Evolutionary conservation across 2,888 invertebrate genomes (phyloP), one percentile per base, ranked within the genome.

Genomic region (Plebejus anna): DNA sequence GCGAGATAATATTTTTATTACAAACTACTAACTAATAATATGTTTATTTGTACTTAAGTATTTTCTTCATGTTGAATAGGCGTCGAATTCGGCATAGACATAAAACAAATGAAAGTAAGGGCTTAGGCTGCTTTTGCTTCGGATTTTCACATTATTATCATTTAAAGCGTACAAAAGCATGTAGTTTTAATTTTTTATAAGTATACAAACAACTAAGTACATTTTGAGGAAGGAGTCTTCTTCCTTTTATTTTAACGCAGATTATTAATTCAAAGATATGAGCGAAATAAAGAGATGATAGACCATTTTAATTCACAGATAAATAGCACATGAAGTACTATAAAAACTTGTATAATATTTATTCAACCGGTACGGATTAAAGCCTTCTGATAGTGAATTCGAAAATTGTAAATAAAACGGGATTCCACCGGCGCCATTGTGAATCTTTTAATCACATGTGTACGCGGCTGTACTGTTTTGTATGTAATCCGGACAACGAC

Each of bases 401-500:
- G 71, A 71, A 71, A 71, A 71, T 42, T 71, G 38, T 42, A 42
- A 71, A 42, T 42, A 71, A 38, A 71, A 42, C n/a, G 42, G 42
- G 71, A 71, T 71, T 71, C 13, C 71, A 11, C 7, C 42, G 42
- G 71, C n/a, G 22, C 42, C 42, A 71, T 42, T 73, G 73, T 51
- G 32, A 73, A 51, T 55, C 13, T 47, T 73, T 73, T 73, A 51
- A 73, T 73, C 73, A 55, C 73, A 16, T 32, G 51, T 73, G 22
- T 22, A 11, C 55, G 73, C 55, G 73, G 55, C 28, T 73, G 73
- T 73, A 32, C 73, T 55, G 51, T 73, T 73, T 73, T 73, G 32
- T 72, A 72, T 38, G 22, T 72, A 47, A 73, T 73, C 51, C 73
- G 32, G 32, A 72, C 72, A 72, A 73, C 55, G 73, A 73, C 73